These are phyloP conservation scores for Ostrea edulis DNA, from an alignment of 1,140 invertebrate species.

Conservation along the genomic window DNA sequence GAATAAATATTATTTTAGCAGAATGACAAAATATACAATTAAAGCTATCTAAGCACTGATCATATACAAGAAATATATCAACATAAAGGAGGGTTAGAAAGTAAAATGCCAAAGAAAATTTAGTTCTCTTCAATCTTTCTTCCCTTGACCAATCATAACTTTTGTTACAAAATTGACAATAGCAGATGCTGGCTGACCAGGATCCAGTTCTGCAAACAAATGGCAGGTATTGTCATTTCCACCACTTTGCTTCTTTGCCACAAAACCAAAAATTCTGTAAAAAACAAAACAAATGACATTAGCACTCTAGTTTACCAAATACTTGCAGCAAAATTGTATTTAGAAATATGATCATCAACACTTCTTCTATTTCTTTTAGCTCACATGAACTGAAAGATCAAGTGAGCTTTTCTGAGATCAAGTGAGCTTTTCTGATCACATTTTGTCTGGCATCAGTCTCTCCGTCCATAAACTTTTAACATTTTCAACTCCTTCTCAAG, in stretches of 20 bases:
- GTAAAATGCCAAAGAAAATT: neutral
- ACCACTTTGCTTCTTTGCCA: constrained; percentile 90
- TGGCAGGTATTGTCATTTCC: constrained; percentile 96
- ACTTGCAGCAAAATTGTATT: too few species aligned
- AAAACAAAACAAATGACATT: constrained; percentile 43
- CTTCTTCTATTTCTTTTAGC: too few species aligned
- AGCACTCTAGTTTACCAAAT: neutral
- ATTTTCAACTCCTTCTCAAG: too few species aligned
- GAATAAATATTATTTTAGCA: neutral
- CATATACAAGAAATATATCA: neutral
- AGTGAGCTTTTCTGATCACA: too few species aligned
- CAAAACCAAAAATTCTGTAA: constrained; percentile 90
- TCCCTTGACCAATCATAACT: constrained; percentile 82
- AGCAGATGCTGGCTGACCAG: constrained; percentile 95
- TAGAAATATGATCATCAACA: too few species aligned
- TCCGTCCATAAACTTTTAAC: too few species aligned
- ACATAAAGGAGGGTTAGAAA: constrained; percentile 9
- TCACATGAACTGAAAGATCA: too few species aligned
- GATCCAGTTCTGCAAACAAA: constrained; percentile 96
- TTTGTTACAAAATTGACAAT: constrained; percentile 98
- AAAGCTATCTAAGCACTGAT: constrained; percentile 1
- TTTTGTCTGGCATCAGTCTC: too few species aligned
- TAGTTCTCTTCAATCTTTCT: constrained; percentile 37
- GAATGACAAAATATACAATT: neutral
- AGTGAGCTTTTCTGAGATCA: too few species aligned